Percentiles rank a stretch among this genome's conserved stretches.
phyloP scores from a whole-genome alignment of 2,113 vertebrate species.

The Epinephelus lanceolatus region DNA sequence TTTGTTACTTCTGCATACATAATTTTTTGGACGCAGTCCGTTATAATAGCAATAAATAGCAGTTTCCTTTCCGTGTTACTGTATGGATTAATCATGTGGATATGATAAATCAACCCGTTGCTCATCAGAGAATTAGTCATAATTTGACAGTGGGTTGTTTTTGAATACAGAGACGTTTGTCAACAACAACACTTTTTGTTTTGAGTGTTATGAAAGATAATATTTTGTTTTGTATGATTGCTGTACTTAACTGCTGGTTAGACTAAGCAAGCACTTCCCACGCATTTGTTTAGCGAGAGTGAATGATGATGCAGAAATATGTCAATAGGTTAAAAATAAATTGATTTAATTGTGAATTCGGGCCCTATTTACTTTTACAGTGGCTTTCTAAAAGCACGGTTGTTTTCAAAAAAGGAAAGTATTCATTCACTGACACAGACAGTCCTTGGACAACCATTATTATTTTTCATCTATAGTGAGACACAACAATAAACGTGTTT shows the following conservation, averaged over 20 bases:
- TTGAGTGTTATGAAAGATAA: background rate
- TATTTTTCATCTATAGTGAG: conserved; percentile 48
- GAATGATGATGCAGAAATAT: background rate
- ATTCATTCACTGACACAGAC: conserved; percentile 34
- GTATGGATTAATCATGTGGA: background rate
- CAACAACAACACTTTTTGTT: background rate
- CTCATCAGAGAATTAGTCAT: background rate
- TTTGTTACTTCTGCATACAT: conserved; percentile 24
- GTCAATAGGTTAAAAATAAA: background rate
- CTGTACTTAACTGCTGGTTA: background rate
- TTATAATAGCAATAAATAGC: conserved; percentile 11
- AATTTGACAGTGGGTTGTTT: background rate
- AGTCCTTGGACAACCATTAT: conserved; percentile 48
- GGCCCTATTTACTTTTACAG: background rate
- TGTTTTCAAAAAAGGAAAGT: conserved; percentile 20
- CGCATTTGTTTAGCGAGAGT: background rate
- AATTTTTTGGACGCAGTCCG: conserved; percentile 3
- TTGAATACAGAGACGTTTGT: background rate
- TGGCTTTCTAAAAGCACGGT: conserved; percentile 17
- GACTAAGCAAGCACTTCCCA: background rate
- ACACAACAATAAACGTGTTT: conserved; percentile 66
- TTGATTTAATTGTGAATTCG: background rate
- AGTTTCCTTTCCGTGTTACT: background rate
- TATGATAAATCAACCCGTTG: background rate
- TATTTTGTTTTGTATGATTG: background rate